These are phyloP conservation scores for Helleia helle DNA, from an alignment of 2,888 invertebrate genomes.

Conservation along the genomic window DNA sequence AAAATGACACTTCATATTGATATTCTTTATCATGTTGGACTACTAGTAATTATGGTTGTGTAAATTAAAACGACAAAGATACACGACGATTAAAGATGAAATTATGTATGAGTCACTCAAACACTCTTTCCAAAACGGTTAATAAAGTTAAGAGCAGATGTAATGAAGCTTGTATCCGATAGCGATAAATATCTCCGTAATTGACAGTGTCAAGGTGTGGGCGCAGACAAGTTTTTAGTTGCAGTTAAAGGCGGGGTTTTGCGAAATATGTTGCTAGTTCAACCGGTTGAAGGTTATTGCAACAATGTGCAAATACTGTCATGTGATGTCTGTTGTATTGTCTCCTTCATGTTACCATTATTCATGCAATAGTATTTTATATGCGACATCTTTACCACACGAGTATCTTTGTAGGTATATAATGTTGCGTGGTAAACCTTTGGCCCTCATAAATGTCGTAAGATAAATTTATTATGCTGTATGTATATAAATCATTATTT, in stretches of 20 bases:
- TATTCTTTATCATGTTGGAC: no score
- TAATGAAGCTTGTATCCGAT: constrained; percentile 12
- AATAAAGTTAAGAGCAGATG: constrained; percentile 10
- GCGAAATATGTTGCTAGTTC: constrained; percentile 12
- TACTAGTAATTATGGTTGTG: no score
- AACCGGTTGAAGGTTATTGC: constrained; percentile 13
- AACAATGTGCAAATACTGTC: constrained; percentile 11
- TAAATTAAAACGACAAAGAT: no score
- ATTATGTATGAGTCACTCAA: neutral
- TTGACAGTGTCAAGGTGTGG: constrained; percentile 20
- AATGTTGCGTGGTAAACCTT: no score
- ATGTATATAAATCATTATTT: no score
- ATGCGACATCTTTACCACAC: neutral
- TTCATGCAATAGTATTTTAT: neutral
- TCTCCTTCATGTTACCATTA: neutral
- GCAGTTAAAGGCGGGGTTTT: constrained; percentile 13
- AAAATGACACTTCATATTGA: no score
- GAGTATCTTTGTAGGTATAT: no score
- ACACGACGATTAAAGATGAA: no score
- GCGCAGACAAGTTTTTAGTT: constrained; percentile 16
- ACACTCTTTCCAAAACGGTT: neutral
- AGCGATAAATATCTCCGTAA: constrained; percentile 16
- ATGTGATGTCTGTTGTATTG: neutral
- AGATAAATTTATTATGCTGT: no score
- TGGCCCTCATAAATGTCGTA: no score